Base-by-base conservation (phyloP, 2,888 invertebrate species). In the Lasioglossum pauxillum region DNA sequence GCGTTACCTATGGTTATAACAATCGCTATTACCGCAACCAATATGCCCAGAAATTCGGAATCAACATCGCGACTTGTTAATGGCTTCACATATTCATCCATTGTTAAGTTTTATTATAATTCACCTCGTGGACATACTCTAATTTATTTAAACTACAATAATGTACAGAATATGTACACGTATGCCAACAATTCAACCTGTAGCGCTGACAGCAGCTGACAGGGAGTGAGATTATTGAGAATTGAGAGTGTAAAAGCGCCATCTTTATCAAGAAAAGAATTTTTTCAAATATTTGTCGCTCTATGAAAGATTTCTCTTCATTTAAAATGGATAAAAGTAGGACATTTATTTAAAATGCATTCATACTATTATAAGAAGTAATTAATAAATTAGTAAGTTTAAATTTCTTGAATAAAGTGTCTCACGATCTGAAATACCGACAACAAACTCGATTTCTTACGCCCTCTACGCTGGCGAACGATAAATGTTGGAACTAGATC, bases 1-100 rank as follows among this genome's bases (percentile, higher is more conserved):
- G 74, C 79, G 88, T 94, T 95, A 95, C 95, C 94, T 89, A 95
- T 80, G 10, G 95, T 95, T 83, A 95, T 49, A 80, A 95, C 84
- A 74, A 95, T 91, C 5, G 90, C 93, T 78, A 95, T 85, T 41
- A 95, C 88, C n/a, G 95, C 95, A 67, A 91, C 88, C 83, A 95
- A 85, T 80, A 95, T 92, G 85, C 93, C 93, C 88, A 94, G 83
- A 57, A 95, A 88, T 72, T 94, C 93, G 8, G 93, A 91, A 74
- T 93, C 92, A 31, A 85, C 83, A 88, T 88, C 88, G 7, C 92
- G 82, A 73, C 91, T 89, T 14, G 85, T 80, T 31, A 93, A 71
- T 5, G 85, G 83, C 57, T 94, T 91, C 41, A 91, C 86, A 16
- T 88, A 86, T 80, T 94, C 92, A 44, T 94, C 92, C 95, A 95